Conservation (phyloP, 1,140 invertebrate species). For the Plutomurus gul region DNA sequence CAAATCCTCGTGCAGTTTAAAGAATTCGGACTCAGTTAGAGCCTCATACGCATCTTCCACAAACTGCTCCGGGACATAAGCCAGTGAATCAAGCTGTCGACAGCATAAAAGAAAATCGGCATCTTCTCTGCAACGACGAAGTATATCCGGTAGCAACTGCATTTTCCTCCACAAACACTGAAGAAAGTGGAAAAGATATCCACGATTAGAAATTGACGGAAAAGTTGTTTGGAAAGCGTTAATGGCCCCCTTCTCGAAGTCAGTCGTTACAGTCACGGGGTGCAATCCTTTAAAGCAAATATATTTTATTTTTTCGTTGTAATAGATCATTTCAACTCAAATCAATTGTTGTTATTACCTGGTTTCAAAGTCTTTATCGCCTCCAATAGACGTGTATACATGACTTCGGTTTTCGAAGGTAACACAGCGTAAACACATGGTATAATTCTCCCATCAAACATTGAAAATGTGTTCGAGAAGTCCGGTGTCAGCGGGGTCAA, state of each 20-base stretch:
- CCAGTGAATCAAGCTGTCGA: neutral
- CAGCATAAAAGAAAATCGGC: neutral
- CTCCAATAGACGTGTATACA: neutral
- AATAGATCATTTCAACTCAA: neutral
- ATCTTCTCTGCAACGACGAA: neutral
- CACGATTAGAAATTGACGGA: neutral
- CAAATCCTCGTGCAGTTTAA: neutral
- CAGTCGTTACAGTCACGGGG: neutral
- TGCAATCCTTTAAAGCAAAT: neutral
- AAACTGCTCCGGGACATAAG: neutral
- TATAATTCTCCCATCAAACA: too few relatives aligned
- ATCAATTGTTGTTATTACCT: neutral
- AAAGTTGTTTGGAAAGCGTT: neutral
- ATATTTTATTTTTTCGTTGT: neutral
- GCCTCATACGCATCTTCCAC: neutral
- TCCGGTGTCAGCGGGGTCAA: neutral
- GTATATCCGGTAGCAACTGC: neutral
- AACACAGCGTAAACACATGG: neutral
- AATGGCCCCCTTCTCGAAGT: constrained; percentile 24
- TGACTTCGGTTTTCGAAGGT: neutral
- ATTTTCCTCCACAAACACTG: constrained; percentile 22
- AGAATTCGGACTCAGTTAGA: neutral
- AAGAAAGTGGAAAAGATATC: constrained; percentile 40
- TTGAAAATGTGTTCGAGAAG: neutral
- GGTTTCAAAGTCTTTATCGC: neutral